Base-by-base conservation (phyloP, 2,888 invertebrate species). In the Lepidocyrtinus sp. region DNA sequence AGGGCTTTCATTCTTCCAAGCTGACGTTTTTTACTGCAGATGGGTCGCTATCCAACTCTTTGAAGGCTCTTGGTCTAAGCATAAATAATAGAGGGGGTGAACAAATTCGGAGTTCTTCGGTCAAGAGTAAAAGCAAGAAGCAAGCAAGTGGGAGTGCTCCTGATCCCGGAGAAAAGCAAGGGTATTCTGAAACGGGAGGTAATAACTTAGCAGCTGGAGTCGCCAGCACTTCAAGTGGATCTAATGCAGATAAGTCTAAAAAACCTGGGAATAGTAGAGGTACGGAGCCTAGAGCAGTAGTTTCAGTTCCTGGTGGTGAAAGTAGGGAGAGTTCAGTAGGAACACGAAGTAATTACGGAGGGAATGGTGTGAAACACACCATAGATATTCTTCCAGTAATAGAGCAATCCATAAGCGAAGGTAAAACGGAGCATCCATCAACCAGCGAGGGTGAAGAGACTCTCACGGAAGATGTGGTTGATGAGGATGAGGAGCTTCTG, bases 1-100 rank as follows among this genome's bases (percentile, higher is more conserved):
- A 84, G 62, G 84, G 84, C 15, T 84, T 84, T 69, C 84, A 84
- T 50, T 82, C 82, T 7, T 78, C 81, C 61, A 74, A 78, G 50
- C 73, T 84, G 55, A 55, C 84, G 12, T 82, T 81, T 72, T 76
- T 74, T 24, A 75, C 79, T 17, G 67, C 79, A 7, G 82, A 79
- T 45, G 80, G 79, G 19, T 80, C 72, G 7, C 61, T 83, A 21
- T 70, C 83, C 12, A 69, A 71, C 27, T 82, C 82, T 19, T 69
- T 83, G 59, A 74, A 78, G 59, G 82, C 82, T 5, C 45, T 82
- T 9, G 82, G 82, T 19, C 67, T 82, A 0, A 78, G 75, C 27
- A 21, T 71, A 7, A 71, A 46, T 5, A 46, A 63, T 24, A 65
- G 46, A 0, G 59, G 36, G 1, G 24, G 45, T 26, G 36, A 12